A percentile compares a stretch with the other conserved stretches of the same genome.
phyloP scores from a whole-genome alignment of 2,888 invertebrate genomes.

The Rotaria macrura region DNA sequence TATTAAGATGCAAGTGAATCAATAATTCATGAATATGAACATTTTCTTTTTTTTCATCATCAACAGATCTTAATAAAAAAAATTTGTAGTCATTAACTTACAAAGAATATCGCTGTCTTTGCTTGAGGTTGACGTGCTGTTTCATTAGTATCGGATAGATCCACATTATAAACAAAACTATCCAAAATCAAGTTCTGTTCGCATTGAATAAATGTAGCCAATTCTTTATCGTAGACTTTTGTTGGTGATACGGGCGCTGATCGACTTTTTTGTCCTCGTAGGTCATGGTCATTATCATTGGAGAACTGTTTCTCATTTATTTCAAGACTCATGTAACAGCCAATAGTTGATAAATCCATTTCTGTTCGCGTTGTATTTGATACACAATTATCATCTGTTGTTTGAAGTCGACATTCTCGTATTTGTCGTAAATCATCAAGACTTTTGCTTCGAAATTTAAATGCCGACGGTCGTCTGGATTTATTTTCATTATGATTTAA shows the following conservation, averaged over 20 bases:
- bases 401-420: not conserved
- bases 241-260: not conserved
- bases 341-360: not conserved
- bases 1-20: too few species aligned
- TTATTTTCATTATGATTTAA: not conserved
- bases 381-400: not conserved
- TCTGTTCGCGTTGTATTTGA: not conserved
- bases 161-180: not conserved
- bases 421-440: not conserved
- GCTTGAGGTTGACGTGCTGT: not conserved
- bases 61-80: not conserved
- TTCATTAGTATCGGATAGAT: not conserved
- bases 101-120: not conserved
- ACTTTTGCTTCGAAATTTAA: not conserved
- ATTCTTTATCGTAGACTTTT: not conserved
- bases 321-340: not conserved
- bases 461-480: too few species aligned
- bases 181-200: not conserved
- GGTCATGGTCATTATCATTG: not conserved
- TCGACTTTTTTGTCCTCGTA: not conserved
- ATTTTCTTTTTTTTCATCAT: too few species aligned
- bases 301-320: not conserved
- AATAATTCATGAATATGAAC: too few species aligned
- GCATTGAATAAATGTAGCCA: conserved; percentile 9
- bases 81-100: not conserved